Evolutionary conservation across 2,888 invertebrate genomes (phyloP), one percentile per base, ranked within the genome.

Genomic region (Carabus problematicus): DNA sequence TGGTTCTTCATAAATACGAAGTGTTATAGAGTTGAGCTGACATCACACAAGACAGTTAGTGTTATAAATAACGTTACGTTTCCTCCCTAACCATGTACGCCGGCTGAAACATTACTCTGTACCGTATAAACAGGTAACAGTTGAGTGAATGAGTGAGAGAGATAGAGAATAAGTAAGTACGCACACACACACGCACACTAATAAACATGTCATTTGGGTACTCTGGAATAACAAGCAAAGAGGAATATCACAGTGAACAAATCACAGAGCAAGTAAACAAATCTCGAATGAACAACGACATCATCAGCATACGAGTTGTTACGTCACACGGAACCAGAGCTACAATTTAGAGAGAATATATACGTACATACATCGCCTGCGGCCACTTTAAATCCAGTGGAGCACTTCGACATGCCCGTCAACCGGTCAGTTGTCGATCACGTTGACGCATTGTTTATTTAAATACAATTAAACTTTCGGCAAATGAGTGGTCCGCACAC

Each of bases 351-450:
- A n/a, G n/a, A n/a, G n/a, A n/a, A n/a, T n/a, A n/a, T n/a, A n/a
- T 49, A 16, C 12, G 16, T 16, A 52, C 16, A 52, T 52, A 16
- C 52, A 19, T 16, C 19, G 52, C 19, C 52, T 52, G 52, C 11
- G 29, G 29, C 6, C 29, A 29, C 29, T 14, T 18, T 52, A 52
- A 52, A 52, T 52, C 52, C 29, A 29, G 3, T 6, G 29, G 52
- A 19, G 52, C 18, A 52, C 12, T 12, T 40, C 39, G 76, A 77
- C 76, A 74, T 75, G 75, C 75, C 75, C 76, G 75, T 77, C 77
- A 75, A 73, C 76, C 74, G 77, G 77, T 77, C 77, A 78, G 78
- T 78, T 77, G 78, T 79, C 79, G 75, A 79, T 79, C 79, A 78
- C 73, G 71, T 71, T 19, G 29, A 18, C 72, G 75, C 76, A 77